phyloP scores from a whole-genome alignment of 2,888 invertebrate species.

The Furcula furcula region DNA sequence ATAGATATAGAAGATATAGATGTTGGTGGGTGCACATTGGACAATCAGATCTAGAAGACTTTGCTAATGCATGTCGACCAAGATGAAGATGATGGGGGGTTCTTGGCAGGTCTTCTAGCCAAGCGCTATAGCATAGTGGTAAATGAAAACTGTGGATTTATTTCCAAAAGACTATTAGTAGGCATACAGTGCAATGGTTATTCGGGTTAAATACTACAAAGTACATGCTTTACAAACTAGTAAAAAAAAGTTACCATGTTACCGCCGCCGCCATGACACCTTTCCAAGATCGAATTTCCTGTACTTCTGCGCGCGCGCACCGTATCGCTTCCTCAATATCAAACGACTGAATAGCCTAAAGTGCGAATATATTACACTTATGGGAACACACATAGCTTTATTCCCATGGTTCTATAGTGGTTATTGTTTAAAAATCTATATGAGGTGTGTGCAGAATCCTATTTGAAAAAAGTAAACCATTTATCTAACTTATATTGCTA shows the following conservation, averaged over 20 bases:
- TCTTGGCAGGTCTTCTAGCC: too few relatives aligned
- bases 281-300: constrained; percentile 54
- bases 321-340: constrained; percentile 42
- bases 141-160: too few relatives aligned
- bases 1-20: too few relatives aligned
- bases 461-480: neutral
- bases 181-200: too few relatives aligned
- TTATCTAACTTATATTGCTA: neutral
- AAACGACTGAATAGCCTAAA: constrained; percentile 48
- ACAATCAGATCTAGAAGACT: too few relatives aligned
- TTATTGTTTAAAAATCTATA: constrained; percentile 26
- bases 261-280: constrained; percentile 61
- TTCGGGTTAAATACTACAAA: too few relatives aligned
- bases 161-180: too few relatives aligned
- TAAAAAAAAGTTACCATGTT: constrained; percentile 48
- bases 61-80: too few relatives aligned
- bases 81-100: too few relatives aligned
- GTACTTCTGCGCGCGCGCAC: constrained; percentile 44
- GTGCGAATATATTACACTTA: constrained; percentile 40
- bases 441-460: neutral
- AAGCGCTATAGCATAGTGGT: too few relatives aligned
- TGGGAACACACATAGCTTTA: constrained; percentile 62
- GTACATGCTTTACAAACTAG: too few relatives aligned
- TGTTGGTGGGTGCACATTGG: too few relatives aligned
- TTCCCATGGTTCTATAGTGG: constrained; percentile 49